These are phyloP conservation scores for Smutsia gigantea DNA, from an alignment of 2,797 vertebrate species.

Conservation along the genomic window DNA sequence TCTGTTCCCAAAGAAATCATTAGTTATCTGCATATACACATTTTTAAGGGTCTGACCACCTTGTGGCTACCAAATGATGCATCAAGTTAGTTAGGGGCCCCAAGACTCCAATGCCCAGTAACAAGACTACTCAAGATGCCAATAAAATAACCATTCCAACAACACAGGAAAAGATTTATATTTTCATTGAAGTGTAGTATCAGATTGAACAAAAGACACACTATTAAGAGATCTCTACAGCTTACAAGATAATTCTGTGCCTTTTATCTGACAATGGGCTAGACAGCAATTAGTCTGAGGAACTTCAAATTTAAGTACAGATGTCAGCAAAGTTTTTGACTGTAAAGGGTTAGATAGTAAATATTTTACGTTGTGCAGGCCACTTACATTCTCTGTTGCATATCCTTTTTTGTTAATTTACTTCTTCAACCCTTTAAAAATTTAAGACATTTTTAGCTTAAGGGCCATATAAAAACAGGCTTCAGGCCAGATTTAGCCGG, in stretches of 20 bases:
- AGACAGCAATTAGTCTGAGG: background rate
- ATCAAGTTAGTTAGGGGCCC: background rate
- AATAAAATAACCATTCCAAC: background rate
- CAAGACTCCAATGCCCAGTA: background rate
- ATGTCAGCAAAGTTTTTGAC: background rate
- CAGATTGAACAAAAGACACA: conserved; percentile 1
- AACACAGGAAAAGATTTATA: background rate
- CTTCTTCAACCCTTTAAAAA: conserved; percentile 24
- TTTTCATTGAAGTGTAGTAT: background rate
- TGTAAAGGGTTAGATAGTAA: background rate
- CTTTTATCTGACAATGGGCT: conserved; percentile 11
- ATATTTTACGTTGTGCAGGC: background rate
- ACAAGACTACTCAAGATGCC: background rate
- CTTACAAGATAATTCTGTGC: background rate
- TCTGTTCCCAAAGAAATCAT: background rate
- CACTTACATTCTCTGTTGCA: background rate
- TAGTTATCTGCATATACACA: background rate
- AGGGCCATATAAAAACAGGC: background rate
- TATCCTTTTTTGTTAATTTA: conserved; percentile 14
- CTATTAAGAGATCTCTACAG: background rate
- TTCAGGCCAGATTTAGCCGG: background rate
- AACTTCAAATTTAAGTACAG: conserved; percentile 29
- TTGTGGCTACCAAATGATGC: background rate
- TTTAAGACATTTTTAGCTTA: conserved; percentile 9
- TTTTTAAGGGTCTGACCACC: background rate